A percentile compares a stretch with the other conserved stretches of the same genome.
Evolutionary conservation across 2,113 vertebrate genomes (phyloP).

Genomic region (Sapayoa aenigma): DNA sequence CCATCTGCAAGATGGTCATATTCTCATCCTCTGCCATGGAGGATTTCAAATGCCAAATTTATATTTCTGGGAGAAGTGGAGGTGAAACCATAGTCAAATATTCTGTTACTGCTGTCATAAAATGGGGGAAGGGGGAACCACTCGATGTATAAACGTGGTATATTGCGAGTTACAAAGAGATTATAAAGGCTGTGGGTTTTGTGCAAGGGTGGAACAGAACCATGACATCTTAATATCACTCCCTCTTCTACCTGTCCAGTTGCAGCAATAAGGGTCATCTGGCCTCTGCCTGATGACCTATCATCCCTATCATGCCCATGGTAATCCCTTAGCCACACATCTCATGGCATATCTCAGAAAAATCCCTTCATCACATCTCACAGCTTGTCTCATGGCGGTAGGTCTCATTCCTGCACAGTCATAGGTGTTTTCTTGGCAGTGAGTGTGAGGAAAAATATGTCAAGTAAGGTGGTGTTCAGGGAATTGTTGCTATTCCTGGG

Average conservation of each 20-base stretch:
- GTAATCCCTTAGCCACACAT: not conserved
- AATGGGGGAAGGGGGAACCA: not conserved
- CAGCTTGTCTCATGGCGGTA: not conserved
- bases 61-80: not conserved
- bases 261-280: not conserved
- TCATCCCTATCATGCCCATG: not conserved
- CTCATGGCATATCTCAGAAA: not conserved
- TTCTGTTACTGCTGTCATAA: not conserved
- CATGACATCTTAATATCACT: fast-evolving
- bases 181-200: not conserved
- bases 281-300: not conserved
- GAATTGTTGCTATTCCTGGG: not conserved
- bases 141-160: not conserved
- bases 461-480: not conserved
- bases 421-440: not conserved
- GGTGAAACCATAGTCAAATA: not conserved
- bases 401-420: not conserved
- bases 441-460: not conserved
- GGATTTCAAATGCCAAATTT: not conserved
- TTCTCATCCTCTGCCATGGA: not conserved
- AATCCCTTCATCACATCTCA: not conserved
- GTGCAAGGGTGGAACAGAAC: not conserved
- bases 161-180: not conserved
- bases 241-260: not conserved
- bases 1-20: not conserved